phyloP scores from a whole-genome alignment of 2,113 vertebrate genomes.

The Rhinogobius similis region DNA sequence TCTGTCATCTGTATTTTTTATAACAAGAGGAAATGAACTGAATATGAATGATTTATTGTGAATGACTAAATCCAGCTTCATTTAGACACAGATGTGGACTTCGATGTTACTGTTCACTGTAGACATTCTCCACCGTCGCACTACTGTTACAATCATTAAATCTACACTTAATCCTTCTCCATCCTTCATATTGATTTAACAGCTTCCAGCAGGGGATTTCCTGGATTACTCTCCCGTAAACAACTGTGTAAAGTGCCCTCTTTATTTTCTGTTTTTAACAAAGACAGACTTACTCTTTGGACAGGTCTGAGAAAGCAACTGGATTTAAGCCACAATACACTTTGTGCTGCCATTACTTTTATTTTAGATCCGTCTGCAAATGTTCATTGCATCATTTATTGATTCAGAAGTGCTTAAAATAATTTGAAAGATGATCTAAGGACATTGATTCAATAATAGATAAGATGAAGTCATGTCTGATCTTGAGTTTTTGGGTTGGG shows the following conservation, averaged over 20 bases:
- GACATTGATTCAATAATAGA: slow-evolving; percentile 11
- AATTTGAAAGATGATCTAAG: neutral
- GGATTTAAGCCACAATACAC: neutral
- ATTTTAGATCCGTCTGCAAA: neutral
- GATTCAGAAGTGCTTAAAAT: slow-evolving; percentile 9
- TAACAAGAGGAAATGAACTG: too few relatives aligned
- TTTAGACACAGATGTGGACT: too few relatives aligned
- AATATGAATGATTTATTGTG: too few relatives aligned
- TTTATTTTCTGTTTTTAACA: slow-evolving; percentile 13
- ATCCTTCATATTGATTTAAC: slow-evolving; percentile 35
- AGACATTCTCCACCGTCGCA: too few relatives aligned
- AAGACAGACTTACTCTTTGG: slow-evolving; percentile 7
- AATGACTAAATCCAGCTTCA: too few relatives aligned
- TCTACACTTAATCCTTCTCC: neutral
- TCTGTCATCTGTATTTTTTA: too few relatives aligned
- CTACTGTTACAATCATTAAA: too few relatives aligned
- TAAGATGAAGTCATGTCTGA: slow-evolving; percentile 11
- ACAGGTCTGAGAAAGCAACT: neutral
- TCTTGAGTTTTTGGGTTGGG: neutral
- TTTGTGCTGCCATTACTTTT: neutral
- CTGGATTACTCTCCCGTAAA: slow-evolving; percentile 35
- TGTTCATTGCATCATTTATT: slow-evolving; percentile 15
- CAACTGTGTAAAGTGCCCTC: slow-evolving; percentile 21
- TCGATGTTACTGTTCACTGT: too few relatives aligned
- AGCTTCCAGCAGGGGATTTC: slow-evolving; percentile 29